Base-by-base conservation (phyloP, 2,113 vertebrate genomes). In the Ptyas mucosa region DNA sequence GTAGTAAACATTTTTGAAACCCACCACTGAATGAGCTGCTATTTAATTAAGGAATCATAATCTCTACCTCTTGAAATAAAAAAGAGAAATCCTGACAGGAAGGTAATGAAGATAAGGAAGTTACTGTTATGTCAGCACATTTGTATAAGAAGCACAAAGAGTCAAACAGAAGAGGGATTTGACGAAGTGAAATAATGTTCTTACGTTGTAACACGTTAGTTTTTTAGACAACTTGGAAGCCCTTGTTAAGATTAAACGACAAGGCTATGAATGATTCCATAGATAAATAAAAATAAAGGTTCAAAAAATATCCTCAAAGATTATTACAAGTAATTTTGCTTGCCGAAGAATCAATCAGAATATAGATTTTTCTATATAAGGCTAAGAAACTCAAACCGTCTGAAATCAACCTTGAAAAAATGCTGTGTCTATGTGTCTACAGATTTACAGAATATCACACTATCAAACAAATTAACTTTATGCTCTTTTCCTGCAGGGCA, bases 381-480 rank as follows among this genome's bases (percentile, higher is more conserved):
- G 64, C 51, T 58, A 58, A 85, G 54, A 58, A 58, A 89, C 58
- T 46, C 12, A 85, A 21, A 11, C 29, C 8, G 18, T 69, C 54
- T 55, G 49, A 92, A 89, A 92, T 92, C 88, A 92, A 43, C 53
- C 53, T 85, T 89, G 52, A 29, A 6, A 89, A 92, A 92, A 1
- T 52, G 75, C 69, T 61, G 43, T 57, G 12, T 86, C 20, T 23
- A 89, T 58, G 34, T 58, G 29, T 51, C 29, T 14, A 61, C 53
- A 54, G 39, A 52, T 34, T 89, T 95, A 49, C 12, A 89, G 91
- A 49, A 89, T 3, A 51, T 51, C 89, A 1, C n/a, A 88, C 49
- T 49, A 20, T 34, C 53, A 87, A 54, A 89, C 26, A 46, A 34
- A 69, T 86, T 69, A 75, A 57, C 43, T 57, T 55, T 34, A 24